Base-by-base conservation (phyloP, 2,113 vertebrate genomes). In the Centropus unirufus region DNA sequence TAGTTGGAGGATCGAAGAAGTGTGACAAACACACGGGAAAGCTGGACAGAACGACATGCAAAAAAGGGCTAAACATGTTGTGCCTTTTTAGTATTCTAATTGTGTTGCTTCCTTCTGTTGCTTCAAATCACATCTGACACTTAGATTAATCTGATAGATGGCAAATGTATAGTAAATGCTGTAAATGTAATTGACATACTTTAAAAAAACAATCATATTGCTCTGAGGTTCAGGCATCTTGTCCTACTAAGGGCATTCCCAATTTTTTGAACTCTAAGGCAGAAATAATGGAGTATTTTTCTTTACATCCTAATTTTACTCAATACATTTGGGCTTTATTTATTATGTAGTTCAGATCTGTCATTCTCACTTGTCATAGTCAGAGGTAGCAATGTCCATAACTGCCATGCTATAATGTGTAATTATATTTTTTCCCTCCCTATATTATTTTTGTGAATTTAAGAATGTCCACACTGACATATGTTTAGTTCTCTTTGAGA, bases 121-220 rank as follows among this genome's bases (percentile, higher is more conserved):
- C 78, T 91, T 89, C n/a, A 85, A 76, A 95, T 78, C 70, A 73
- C 39, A 87, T 54, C 78, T 88, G 78, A 95, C 64, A 62, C 58
- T 83, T 55, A 44, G 42, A 86, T 80, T 86, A 90, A 89, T 83
- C 55, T 91, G 55, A 76, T 67, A 90, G 69, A 83, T 62, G 69
- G 67, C 10, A 91, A 73, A 83, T 55, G 18, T 44, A 20, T 86
- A 66, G 51, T 12, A 78, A 82, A 59, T 54, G 32, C 29, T 85
- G 22, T 58, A 79, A 76, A 79, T n/a, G 5, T 58, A 89, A 62
- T 62, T 87, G 42, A 20, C 36, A 30, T 76, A 51, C 77, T 87
- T 80, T 87, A 90, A 87, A 86, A 74, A 88, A 63, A 62, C 61
- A 77, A 58, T 77, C 32, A 59, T 81, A 76, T 19, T 78, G 32